phyloP scores from a whole-genome alignment of 2,797 vertebrate species.

The Pangasius mekongensis region DNA sequence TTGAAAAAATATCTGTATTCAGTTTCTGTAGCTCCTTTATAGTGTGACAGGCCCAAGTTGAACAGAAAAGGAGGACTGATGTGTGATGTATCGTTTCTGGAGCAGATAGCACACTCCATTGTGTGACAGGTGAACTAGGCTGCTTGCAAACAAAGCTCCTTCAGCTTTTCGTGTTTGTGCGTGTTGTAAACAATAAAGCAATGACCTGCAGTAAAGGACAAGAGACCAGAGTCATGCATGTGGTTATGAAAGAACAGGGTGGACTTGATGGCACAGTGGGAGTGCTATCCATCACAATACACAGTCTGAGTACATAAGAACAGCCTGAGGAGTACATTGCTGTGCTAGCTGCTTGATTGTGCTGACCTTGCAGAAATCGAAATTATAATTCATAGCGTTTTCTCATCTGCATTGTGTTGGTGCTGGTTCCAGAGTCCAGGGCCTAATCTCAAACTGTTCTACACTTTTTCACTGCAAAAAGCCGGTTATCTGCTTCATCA shows the following conservation, averaged over 20 bases:
- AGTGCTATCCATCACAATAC: slow-evolving; percentile 9
- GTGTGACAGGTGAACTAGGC: neutral
- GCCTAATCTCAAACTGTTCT: neutral
- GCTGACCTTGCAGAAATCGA: slow-evolving; percentile 37
- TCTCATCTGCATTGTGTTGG: neutral
- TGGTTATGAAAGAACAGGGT: neutral
- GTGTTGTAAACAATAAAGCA: slow-evolving; percentile 3
- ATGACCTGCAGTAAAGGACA: neutral
- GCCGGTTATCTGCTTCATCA: neutral
- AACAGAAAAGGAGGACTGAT: slow-evolving; percentile 29
- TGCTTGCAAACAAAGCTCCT: neutral
- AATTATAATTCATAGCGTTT: slow-evolving; percentile 9
- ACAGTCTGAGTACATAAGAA: slow-evolving; percentile 20
- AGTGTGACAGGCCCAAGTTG: neutral
- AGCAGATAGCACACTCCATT: neutral
- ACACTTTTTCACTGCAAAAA: neutral
- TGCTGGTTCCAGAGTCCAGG: neutral
- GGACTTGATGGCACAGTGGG: neutral
- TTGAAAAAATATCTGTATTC: slow-evolving; percentile 11
- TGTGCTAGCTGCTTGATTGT: slow-evolving; percentile 44
- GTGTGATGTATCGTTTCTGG: neutral
- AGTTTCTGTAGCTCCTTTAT: slow-evolving; percentile 10
- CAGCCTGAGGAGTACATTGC: slow-evolving; percentile 17
- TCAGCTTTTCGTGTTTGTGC: neutral
- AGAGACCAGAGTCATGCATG: neutral